A percentile compares a stretch with the other conserved stretches of the same genome.
Conservation (phyloP, 2,113 vertebrate genomes). For the Pedetes capensis region DNA sequence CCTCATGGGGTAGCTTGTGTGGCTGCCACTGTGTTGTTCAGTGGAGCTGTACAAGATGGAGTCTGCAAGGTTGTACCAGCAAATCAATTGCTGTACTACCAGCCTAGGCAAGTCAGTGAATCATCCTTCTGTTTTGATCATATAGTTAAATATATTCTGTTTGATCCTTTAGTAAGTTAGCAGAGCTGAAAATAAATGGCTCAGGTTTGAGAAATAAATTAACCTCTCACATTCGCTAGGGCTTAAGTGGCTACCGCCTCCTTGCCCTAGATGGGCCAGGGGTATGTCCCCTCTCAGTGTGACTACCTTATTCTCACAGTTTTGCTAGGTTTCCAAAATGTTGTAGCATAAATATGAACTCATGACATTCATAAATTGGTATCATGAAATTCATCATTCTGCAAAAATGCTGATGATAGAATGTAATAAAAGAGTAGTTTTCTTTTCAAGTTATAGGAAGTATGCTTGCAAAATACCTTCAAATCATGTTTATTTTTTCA, state of each 20-base stretch:
- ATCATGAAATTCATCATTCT: background rate
- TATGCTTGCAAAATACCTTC: conserved; percentile 4
- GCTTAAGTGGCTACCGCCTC: conserved; percentile 4
- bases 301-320: background rate
- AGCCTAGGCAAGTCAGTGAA: conserved; percentile 62
- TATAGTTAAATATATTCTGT: conserved; percentile 63
- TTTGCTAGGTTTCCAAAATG: background rate
- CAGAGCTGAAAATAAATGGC: conserved; percentile 54
- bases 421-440: background rate
- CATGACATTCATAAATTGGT: background rate
- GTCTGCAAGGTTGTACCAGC: conserved; percentile 13
- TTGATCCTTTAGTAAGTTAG: conserved; percentile 60
- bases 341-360: background rate
- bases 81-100: conserved; percentile 30
- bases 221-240: conserved; percentile 43
- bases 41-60: background rate
- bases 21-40: background rate
- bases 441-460: background rate
- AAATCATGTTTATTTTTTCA: conserved; percentile 29
- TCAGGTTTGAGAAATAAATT: conserved; percentile 47
- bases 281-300: background rate
- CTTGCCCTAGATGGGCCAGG: background rate
- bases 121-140: conserved; percentile 71
- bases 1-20: background rate
- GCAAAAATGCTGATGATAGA: background rate